phyloP scores from a whole-genome alignment of 2,888 invertebrate species.

The Crocallis elinguaria region DNA sequence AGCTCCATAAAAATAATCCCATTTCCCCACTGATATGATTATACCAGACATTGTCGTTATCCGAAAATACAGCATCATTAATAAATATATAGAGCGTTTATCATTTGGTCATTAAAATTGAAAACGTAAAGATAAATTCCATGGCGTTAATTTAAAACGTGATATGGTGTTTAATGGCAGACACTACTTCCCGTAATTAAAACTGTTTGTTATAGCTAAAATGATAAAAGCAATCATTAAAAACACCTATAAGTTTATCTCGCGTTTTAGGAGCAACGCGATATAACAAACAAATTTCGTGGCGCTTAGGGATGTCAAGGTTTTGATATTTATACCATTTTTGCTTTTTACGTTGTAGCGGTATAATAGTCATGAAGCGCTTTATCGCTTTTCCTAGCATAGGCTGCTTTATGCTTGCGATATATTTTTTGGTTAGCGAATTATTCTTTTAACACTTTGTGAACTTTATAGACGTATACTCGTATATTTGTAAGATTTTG shows the following conservation, averaged over 20 bases:
- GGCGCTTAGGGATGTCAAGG: conserved; percentile 1
- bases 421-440: too few relatives aligned
- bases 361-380: too few relatives aligned
- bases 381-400: too few relatives aligned
- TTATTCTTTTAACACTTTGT: too few relatives aligned
- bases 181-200: conserved; percentile 77
- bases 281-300: neutral
- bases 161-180: conserved; percentile 62
- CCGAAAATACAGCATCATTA: conserved; percentile 15
- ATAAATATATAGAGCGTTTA: conserved; percentile 32
- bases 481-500: too few relatives aligned
- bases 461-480: too few relatives aligned
- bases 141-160: conserved; percentile 45
- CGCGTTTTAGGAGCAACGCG: conserved; percentile 3
- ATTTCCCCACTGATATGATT: neutral
- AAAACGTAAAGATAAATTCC: conserved; percentile 56
- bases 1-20: neutral
- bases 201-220: conserved; percentile 55
- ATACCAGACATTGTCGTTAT: too few relatives aligned
- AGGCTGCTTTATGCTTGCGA: too few relatives aligned
- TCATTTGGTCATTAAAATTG: conserved; percentile 48
- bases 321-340: neutral
- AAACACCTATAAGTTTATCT: conserved; percentile 18
- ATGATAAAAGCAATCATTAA: conserved; percentile 72
- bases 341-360: neutral